Conservation (phyloP, 2,797 vertebrate species). For the Centroberyx gerrardi region DNA sequence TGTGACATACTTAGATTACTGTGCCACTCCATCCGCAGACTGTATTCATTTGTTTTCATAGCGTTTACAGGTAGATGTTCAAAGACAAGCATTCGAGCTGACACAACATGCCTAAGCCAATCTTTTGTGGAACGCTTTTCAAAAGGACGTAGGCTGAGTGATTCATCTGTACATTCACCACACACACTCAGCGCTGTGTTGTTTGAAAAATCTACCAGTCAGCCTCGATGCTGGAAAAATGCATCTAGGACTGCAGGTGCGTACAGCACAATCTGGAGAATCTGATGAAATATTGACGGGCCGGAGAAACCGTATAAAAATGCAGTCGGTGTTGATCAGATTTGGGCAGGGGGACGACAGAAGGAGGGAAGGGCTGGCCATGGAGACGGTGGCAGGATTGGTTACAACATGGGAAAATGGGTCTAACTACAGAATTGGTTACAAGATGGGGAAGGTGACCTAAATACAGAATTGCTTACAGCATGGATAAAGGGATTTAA, state of each 20-base stretch:
- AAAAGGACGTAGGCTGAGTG: conserved; percentile 2
- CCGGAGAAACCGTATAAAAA: conserved; percentile 36
- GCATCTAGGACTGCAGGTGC: conserved; percentile 18
- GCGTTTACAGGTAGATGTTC: conserved; percentile 17
- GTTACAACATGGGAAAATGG: conserved; percentile 25
- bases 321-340: conserved; percentile 27
- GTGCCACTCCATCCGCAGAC: neutral
- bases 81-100: conserved; percentile 19
- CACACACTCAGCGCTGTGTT: neutral
- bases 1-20: conserved; percentile 12
- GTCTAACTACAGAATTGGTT: conserved; percentile 30
- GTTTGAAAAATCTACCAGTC: conserved; percentile 9
- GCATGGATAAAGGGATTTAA: conserved; percentile 54
- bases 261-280: neutral
- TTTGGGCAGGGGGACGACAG: conserved; percentile 43
- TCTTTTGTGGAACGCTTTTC: conserved; percentile 20
- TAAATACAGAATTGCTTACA: conserved; percentile 55
- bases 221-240: conserved; percentile 32
- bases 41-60: conserved; percentile 14
- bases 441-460: conserved; percentile 54
- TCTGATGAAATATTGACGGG: conserved; percentile 36
- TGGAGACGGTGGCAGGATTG: conserved; percentile 16
- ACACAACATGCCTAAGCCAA: conserved; percentile 13
- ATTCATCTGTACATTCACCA: conserved; percentile 39
- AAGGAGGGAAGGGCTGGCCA: conserved; percentile 35